Conservation (phyloP, 2,113 vertebrate species). For the Macquaria ambigua region DNA sequence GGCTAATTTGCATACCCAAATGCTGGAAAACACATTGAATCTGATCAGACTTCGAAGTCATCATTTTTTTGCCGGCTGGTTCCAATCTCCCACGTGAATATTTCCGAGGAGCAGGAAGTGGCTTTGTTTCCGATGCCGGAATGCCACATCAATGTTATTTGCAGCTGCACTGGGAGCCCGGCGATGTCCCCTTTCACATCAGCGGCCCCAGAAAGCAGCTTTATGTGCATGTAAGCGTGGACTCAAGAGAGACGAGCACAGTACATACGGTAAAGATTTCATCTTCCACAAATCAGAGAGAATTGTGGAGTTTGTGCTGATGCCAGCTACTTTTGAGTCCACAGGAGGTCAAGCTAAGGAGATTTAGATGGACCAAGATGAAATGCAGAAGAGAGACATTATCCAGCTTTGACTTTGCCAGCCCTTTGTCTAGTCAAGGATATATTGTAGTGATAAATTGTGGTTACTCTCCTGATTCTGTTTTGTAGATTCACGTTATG, state of each 20-base stretch:
- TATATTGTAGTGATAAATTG: slow-evolving; percentile 44
- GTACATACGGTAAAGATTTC: slow-evolving; percentile 54
- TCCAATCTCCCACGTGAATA: slow-evolving; percentile 14
- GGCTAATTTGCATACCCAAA: slow-evolving; percentile 31
- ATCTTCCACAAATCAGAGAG: slow-evolving; percentile 62
- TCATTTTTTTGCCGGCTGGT: neutral
- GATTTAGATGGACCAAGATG: slow-evolving; percentile 50
- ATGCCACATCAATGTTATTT: slow-evolving; percentile 62
- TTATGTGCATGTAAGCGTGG: slow-evolving; percentile 30
- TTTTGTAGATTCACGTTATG: slow-evolving; percentile 31
- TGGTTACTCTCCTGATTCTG: slow-evolving; percentile 22
- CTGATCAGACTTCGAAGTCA: slow-evolving; percentile 13
- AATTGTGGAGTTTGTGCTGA: slow-evolving; percentile 50
- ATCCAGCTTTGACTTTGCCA: slow-evolving; percentile 50
- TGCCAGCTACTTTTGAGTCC: slow-evolving; percentile 59
- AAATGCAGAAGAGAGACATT: slow-evolving; percentile 4
- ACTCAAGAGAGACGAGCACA: slow-evolving; percentile 14
- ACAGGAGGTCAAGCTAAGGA: slow-evolving; percentile 33
- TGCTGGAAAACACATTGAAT: slow-evolving; percentile 27
- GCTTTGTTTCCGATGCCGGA: slow-evolving; percentile 47
- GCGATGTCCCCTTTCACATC: slow-evolving; percentile 54
- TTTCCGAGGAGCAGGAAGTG: slow-evolving; percentile 46
- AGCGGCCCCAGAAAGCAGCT: slow-evolving; percentile 38
- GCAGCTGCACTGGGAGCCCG: slow-evolving; percentile 55
- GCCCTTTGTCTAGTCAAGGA: slow-evolving; percentile 52